These are phyloP conservation scores for Corythoichthys haematopterus DNA, from an alignment of 2,113 vertebrate species.

Conservation along the genomic window DNA sequence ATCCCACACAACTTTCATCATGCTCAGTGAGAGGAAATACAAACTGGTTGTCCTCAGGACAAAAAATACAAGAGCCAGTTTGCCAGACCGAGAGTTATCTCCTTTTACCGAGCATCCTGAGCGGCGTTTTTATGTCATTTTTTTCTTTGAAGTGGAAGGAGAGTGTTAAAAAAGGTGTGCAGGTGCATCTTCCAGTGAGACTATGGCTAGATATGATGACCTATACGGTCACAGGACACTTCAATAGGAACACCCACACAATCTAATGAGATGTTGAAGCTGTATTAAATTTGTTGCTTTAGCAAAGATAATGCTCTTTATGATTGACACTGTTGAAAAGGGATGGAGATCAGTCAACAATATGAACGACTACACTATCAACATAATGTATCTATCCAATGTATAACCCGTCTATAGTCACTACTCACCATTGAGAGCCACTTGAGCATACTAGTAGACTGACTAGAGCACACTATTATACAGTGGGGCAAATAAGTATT, in stretches of 20 bases:
- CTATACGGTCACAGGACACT: not conserved
- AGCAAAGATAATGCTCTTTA: not conserved
- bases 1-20: constrained; percentile 33
- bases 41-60: constrained; percentile 50
- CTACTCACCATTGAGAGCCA: no score
- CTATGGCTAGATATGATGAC: constrained; percentile 1
- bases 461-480: no score
- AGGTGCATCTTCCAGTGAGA: constrained; percentile 32
- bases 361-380: not conserved
- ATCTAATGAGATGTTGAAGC: not conserved
- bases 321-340: not conserved
- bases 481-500: no score
- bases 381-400: not conserved
- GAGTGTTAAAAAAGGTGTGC: constrained; percentile 60
- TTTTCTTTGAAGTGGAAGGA: constrained; percentile 34
- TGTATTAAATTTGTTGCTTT: not conserved
- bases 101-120: constrained; percentile 56
- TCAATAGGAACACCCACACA: not conserved
- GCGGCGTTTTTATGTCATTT: constrained; percentile 69
- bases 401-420: no score
- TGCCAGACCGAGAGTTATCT: constrained; percentile 47
- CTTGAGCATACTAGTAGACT: no score
- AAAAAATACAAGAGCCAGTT: constrained; percentile 51
- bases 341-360: not conserved
- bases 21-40: constrained; percentile 60